Evolutionary conservation across 1,140 invertebrate genomes (phyloP).

Genomic region (Philotrypesis tridentata): DNA sequence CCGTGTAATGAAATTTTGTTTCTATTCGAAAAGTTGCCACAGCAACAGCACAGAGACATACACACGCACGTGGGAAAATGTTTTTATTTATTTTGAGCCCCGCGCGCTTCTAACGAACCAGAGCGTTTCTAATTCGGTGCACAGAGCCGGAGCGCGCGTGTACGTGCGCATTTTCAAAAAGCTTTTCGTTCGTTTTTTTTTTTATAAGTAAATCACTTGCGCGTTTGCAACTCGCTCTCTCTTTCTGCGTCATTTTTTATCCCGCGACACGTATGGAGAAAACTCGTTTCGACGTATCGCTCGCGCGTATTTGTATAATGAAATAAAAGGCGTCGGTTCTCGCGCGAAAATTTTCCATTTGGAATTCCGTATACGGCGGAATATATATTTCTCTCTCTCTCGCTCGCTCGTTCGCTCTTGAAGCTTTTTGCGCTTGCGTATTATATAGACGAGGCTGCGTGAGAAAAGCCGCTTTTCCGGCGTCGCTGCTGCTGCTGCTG

Average conservation of each 20-base stretch:
- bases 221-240: not conserved
- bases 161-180: no score
- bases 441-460: not conserved
- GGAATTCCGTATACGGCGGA: not conserved
- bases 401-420: not conserved
- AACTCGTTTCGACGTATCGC: not conserved
- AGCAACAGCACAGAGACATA: not conserved
- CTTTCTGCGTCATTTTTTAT: not conserved
- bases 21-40: not conserved
- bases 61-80: not conserved
- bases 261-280: not conserved
- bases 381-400: no score
- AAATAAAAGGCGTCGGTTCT: not conserved
- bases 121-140: no score
- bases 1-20: not conserved
- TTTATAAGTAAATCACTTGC: no score
- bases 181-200: no score
- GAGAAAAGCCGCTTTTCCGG: conserved; percentile 2
- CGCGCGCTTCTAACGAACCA: not conserved
- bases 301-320: not conserved
- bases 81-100: not conserved
- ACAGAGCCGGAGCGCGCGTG: no score
- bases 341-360: not conserved
- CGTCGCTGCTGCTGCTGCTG: not conserved
- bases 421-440: not conserved